Evolutionary conservation across 2,113 vertebrate genomes (phyloP).

Genomic region (Dunckerocampus dactyliophorus): DNA sequence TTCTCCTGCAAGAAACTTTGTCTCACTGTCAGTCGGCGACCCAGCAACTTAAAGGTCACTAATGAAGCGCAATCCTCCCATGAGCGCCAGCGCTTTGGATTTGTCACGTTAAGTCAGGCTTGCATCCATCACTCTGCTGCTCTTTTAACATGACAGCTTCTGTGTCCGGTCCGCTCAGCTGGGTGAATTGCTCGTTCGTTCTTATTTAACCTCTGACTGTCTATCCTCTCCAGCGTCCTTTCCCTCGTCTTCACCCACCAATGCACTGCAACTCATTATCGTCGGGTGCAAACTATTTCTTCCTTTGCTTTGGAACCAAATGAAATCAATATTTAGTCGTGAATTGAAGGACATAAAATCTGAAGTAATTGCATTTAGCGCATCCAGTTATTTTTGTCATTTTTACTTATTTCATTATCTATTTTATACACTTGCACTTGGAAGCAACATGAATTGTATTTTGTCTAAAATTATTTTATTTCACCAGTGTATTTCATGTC

Average conservation of each 20-base stretch:
- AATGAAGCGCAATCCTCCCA: slow-evolving; percentile 59
- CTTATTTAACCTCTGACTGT: slow-evolving; percentile 1
- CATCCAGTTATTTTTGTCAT: too few species aligned
- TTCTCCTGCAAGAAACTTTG: slow-evolving; percentile 13
- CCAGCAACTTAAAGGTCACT: slow-evolving; percentile 45
- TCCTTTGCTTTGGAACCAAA: too few species aligned
- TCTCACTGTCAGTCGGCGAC: slow-evolving; percentile 34
- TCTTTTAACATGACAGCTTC: slow-evolving; percentile 27
- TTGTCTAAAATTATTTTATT: too few species aligned
- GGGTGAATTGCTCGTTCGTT: not conserved
- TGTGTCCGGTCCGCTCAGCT: not conserved
- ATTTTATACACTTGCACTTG: too few species aligned
- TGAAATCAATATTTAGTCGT: too few species aligned
- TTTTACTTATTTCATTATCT: too few species aligned
- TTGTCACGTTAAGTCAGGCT: slow-evolving; percentile 40
- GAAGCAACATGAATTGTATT: too few species aligned
- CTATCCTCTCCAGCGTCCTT: not conserved
- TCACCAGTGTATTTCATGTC: too few species aligned
- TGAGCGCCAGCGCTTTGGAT: slow-evolving; percentile 38
- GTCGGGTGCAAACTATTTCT: too few species aligned
- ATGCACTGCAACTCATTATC: too few species aligned
- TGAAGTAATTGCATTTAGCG: too few species aligned
- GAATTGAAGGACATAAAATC: too few species aligned
- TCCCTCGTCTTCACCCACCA: not conserved
- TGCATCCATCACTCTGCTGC: slow-evolving; percentile 20